These are phyloP conservation scores for Eueides isabella DNA, from an alignment of 1,140 invertebrate genomes.

Conservation along the genomic window DNA sequence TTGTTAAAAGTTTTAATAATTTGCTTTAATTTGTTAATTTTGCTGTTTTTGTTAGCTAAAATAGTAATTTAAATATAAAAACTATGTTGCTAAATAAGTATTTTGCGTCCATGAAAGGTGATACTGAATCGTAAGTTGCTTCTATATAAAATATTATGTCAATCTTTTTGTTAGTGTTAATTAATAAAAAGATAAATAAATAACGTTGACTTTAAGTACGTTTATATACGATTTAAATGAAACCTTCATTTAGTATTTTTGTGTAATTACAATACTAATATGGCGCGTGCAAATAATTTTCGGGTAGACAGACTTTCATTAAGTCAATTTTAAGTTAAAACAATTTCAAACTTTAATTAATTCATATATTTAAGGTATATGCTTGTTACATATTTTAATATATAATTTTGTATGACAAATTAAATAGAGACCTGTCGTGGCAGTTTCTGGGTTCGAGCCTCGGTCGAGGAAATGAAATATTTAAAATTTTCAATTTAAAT, in stretches of 20 bases:
- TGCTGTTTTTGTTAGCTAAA: background rate
- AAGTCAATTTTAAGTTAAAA: background rate
- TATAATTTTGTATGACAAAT: too few relatives aligned
- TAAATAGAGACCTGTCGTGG: too few relatives aligned
- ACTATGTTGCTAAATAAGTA: slow-evolving; percentile 54
- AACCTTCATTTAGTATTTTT: background rate
- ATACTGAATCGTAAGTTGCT: slow-evolving; percentile 40
- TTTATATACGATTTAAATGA: too few relatives aligned
- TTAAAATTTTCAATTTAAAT: too few relatives aligned
- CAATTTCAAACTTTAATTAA: too few relatives aligned
- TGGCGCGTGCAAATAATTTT: background rate
- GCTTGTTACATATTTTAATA: too few relatives aligned
- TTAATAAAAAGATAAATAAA: too few relatives aligned
- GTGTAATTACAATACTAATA: background rate
- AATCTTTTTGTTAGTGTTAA: background rate
- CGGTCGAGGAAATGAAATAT: too few relatives aligned
- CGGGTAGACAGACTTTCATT: background rate
- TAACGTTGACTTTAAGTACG: too few relatives aligned
- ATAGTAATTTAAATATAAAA: background rate
- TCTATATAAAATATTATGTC: background rate
- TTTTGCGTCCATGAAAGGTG: slow-evolving; percentile 46
- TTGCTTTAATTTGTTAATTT: background rate
- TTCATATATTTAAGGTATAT: too few relatives aligned
- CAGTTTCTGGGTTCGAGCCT: too few relatives aligned
- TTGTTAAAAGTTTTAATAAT: background rate